Evolutionary conservation across 1,140 invertebrate genomes (phyloP).

Genomic region (Bombus difficillimus): DNA sequence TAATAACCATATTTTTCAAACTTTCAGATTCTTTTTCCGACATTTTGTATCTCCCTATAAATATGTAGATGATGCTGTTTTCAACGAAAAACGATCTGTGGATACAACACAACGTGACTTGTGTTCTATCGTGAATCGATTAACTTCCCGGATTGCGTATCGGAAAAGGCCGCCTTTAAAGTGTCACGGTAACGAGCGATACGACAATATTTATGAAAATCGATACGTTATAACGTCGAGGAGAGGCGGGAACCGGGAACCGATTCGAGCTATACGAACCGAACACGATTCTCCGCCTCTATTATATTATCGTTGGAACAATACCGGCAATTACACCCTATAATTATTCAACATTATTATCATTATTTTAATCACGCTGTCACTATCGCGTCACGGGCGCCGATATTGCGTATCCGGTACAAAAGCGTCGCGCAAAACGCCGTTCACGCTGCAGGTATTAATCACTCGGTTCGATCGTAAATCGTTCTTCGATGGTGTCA

Average conservation of each 20-base stretch:
- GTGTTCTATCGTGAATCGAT: background rate
- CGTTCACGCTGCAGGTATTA: constrained; percentile 24
- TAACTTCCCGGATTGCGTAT: background rate
- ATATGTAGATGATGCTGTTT: background rate
- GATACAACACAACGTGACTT: background rate
- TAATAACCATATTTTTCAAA: too few relatives aligned
- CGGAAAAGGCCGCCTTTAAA: constrained; percentile 17
- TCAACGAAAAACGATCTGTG: background rate
- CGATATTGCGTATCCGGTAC: constrained; percentile 50
- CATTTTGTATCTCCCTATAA: too few relatives aligned
- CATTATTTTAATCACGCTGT: constrained; percentile 50
- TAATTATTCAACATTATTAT: constrained; percentile 51
- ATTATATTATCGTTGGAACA: constrained; percentile 35
- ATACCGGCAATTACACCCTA: constrained; percentile 38
- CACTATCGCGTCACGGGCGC: background rate
- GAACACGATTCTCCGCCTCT: background rate
- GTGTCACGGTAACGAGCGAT: constrained; percentile 7
- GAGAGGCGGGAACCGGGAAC: background rate
- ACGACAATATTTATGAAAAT: constrained; percentile 26
- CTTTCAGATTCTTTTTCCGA: too few relatives aligned
- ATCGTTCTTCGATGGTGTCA: constrained; percentile 50
- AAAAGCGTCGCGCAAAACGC: constrained; percentile 24
- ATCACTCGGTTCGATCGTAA: constrained; percentile 38
- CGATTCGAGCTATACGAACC: constrained; percentile 16
- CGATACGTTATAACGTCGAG: constrained; percentile 1